Evolutionary conservation across 2,797 vertebrate species (phyloP), one percentile per base, ranked within the genome.

Genomic region (Pangasius mekongensis): DNA sequence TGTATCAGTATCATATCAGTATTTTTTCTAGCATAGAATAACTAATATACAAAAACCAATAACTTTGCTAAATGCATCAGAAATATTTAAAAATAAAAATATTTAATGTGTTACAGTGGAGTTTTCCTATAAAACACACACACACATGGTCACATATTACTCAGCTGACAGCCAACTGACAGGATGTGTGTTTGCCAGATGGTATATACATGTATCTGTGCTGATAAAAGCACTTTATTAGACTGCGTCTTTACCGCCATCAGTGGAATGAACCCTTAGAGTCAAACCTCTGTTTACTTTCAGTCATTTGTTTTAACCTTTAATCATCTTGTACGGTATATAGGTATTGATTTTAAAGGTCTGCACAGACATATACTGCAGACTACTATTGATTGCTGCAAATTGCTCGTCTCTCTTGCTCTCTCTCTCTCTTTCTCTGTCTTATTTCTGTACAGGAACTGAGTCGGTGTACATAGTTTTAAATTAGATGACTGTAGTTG

Each of bases 281-380:
- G 24, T 83, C 24, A 83, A 14, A 58, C 22, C 13, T 64, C 60
- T 64, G 81, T 83, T 83, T 83, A 83, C 24, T 82, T 39, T 83
- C 52, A 82, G 24, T 36, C 64, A 3, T 69, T 81, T 36, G 49
- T 30, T 39, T 56, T 82, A 64, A 47, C 54, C 66, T 83, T 74
- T 58, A 87, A 83, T 83, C 64, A 83, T 87, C 27, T 82, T 82
- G 36, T 71, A 81, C 27, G 36, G 71, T 71, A 87, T 78, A 84
- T n/a, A 78, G 58, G 11, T 89, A 91, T 89, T 62, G 88, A 91
- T 89, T 88, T 87, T 52, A 84, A 58, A 89, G n/a, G 56, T 76
- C 49, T 67, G 66, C 85, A 62, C 33, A 66, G 47, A 86, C 86
- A 52, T 24, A 85, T 8, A 77, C 22, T 73, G 27, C 82, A 39